Evolutionary conservation across 2,888 invertebrate species (phyloP), one percentile per base, ranked within the genome.

Genomic region (Phyllotreta striolata): DNA sequence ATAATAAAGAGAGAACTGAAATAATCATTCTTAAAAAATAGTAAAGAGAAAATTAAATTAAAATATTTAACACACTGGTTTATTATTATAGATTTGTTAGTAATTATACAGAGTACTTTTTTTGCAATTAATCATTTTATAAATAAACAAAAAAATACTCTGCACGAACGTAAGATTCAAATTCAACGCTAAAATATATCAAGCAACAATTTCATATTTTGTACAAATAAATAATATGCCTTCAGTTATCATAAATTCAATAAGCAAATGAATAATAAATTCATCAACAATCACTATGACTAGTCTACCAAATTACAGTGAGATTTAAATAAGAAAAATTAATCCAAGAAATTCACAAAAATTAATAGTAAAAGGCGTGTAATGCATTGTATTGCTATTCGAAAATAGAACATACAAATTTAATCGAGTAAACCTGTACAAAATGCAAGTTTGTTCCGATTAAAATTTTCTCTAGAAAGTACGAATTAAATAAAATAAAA

Each of bases 201-300:
- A 74, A 72, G 69, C 74, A 76, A 76, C 76, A 74, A 73, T 70
- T 74, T 59, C 69, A 54, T 65, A 60, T 70, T 74, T 72, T 71
- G 43, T 76, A 74, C 75, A 70, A 76, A 76, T 75, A 76, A 76
- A 76, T 76, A 76, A 74, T 73, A 66, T 60, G 66, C 69, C 64
- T 63, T 67, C 56, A 70, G 63, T 59, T 62, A 69, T 70, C 70
- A 70, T 69, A 71, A 72, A 67, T 74, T 72, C 71, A 74, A 71
- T 71, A 76, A 76, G 24, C 4, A 24, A 24, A 70, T 64, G 56
- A 63, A 69, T 70, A 70, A 69, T 69, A 71, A 72, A 67, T 74
- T 72, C 71, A 74, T 72, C 70, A 76, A 76, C 74, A 76, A 72
- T 74, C 24, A 74, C 78, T 78, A 77, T 77, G 79, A 79, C 79